Conservation (phyloP, 2,888 invertebrate genomes). For the Ceriagrion tenellum region DNA sequence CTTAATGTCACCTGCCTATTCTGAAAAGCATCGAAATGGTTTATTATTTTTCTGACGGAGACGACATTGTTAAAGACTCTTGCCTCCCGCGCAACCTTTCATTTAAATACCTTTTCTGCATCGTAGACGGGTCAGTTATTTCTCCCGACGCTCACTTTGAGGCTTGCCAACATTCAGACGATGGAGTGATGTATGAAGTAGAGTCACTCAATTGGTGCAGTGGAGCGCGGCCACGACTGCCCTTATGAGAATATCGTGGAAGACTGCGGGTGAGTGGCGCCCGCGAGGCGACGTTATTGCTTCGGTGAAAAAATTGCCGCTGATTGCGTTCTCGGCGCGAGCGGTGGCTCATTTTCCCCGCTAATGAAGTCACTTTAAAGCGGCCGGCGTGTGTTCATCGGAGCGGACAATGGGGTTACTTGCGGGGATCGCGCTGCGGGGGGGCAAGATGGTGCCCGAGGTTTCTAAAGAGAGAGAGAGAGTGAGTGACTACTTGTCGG, state of each 20-base stretch:
- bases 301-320: not conserved
- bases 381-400: not conserved
- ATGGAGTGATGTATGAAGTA: no score
- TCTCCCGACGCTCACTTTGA: not conserved
- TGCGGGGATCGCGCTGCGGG: not conserved
- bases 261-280: not conserved
- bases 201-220: not conserved
- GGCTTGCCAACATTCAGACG: not conserved
- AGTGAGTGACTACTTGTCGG: no score
- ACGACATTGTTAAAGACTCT: not conserved
- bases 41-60: no score
- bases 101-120: not conserved
- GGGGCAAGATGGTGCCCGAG: not conserved
- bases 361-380: conserved; percentile 3
- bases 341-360: not conserved
- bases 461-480: no score
- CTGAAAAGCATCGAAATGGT: not conserved
- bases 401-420: not conserved
- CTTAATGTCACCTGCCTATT: not conserved
- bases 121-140: not conserved
- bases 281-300: not conserved
- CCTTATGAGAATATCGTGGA: not conserved
- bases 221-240: not conserved
- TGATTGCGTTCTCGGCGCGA: not conserved
- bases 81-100: not conserved